Percentiles rank a stretch among this genome's conserved stretches.
Evolutionary conservation across 2,797 vertebrate genomes (phyloP).

Genomic region (Allochrocebus solatus): DNA sequence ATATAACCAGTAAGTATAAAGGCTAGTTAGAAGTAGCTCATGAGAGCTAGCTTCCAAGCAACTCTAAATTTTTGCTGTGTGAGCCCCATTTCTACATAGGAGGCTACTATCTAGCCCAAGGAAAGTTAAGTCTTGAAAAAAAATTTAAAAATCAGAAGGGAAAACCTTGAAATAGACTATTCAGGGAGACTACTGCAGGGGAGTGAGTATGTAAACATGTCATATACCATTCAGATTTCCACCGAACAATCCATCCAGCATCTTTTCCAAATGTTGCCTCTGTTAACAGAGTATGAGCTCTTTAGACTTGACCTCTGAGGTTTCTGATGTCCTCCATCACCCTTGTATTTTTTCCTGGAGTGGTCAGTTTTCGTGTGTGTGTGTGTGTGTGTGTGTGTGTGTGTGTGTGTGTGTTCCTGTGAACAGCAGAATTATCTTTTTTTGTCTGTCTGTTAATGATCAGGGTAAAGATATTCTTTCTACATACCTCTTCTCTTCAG

Average conservation of each 20-base stretch:
- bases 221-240: not conserved
- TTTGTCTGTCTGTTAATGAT: not conserved
- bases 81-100: not conserved
- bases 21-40: not conserved
- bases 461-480: conserved; percentile 31
- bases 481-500: not conserved
- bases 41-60: not conserved
- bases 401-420: not conserved
- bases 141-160: not conserved
- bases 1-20: not conserved
- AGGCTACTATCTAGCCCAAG: not conserved
- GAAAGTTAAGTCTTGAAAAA: conserved; percentile 9
- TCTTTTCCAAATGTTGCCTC: not conserved
- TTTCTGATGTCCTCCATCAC: not conserved
- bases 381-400: not conserved
- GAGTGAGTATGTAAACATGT: not conserved
- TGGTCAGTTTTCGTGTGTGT: not conserved
- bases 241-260: not conserved
- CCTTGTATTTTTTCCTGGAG: not conserved
- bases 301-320: not conserved
- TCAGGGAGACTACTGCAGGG: not conserved
- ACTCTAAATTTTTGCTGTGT: not conserved
- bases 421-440: conserved; percentile 12
- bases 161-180: not conserved
- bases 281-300: not conserved